phyloP scores from a whole-genome alignment of 2,888 invertebrate genomes.

The Tetanocera ferruginea region DNA sequence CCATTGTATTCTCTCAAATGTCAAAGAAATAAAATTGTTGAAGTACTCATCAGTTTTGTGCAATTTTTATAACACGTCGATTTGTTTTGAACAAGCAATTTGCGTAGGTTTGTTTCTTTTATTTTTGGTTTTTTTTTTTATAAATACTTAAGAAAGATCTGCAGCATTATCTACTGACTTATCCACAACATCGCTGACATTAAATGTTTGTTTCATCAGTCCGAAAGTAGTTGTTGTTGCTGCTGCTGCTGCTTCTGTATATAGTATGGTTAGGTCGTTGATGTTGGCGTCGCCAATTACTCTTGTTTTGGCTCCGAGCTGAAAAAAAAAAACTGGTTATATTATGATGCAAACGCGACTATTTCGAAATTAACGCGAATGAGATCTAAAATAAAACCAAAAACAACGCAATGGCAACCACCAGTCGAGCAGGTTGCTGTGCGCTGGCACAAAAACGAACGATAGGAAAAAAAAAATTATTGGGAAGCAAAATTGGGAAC shows the following conservation, averaged over 20 bases:
- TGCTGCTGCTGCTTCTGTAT: slow-evolving; percentile 2
- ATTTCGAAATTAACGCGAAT: slow-evolving; percentile 27
- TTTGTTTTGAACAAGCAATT: too few relatives aligned
- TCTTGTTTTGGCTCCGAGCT: slow-evolving; percentile 27
- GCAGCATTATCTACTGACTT: not conserved
- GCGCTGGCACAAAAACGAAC: slow-evolving; percentile 20
- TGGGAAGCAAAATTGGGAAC: slow-evolving; percentile 22
- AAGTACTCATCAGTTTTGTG: too few relatives aligned
- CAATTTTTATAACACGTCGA: too few relatives aligned
- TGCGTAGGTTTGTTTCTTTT: too few relatives aligned
- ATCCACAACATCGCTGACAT: slow-evolving; percentile 28
- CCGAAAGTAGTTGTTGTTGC: not conserved
- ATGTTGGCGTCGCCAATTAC: slow-evolving; percentile 18
- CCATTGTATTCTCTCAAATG: too few relatives aligned
- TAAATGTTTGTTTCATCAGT: slow-evolving; percentile 32
- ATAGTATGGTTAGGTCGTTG: not conserved
- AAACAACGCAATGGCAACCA: slow-evolving; percentile 27
- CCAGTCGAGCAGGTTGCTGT: slow-evolving; percentile 25
- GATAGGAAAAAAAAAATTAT: slow-evolving; percentile 1
- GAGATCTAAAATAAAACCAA: slow-evolving; percentile 20
- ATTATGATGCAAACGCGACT: slow-evolving; percentile 29
- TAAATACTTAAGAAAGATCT: too few relatives aligned
- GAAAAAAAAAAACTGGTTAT: slow-evolving; percentile 28
- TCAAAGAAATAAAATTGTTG: too few relatives aligned
- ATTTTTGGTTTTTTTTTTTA: too few relatives aligned